Percentiles rank a stretch among this genome's conserved stretches.
phyloP scores from a whole-genome alignment of 2,888 invertebrate species.

The Synanthedon tipuliformis region DNA sequence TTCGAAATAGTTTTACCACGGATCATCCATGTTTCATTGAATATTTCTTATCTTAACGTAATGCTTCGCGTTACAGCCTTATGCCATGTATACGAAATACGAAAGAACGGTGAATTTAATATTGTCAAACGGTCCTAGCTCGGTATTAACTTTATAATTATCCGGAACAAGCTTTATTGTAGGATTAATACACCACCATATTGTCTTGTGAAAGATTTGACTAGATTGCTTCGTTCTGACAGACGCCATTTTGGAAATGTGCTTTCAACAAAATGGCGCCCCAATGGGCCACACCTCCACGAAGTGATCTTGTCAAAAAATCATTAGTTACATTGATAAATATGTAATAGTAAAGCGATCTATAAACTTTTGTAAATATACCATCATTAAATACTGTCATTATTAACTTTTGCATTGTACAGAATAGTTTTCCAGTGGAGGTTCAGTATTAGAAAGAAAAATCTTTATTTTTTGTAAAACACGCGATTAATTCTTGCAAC shows the following conservation, averaged over 20 bases:
- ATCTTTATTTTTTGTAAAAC: slow-evolving; percentile 8
- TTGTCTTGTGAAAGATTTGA: slow-evolving; percentile 21
- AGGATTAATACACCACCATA: slow-evolving; percentile 40
- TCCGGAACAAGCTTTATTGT: slow-evolving; percentile 63
- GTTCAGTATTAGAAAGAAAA: slow-evolving; percentile 51
- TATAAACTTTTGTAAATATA: slow-evolving; percentile 64
- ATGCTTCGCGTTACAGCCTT: slow-evolving; percentile 72
- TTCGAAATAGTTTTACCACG: neutral
- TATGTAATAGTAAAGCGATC: slow-evolving; percentile 24
- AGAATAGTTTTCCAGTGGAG: slow-evolving; percentile 32
- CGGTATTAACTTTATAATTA: slow-evolving; percentile 40
- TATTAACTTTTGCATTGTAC: neutral
- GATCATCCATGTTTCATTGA: neutral
- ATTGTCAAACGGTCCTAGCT: slow-evolving; percentile 50
- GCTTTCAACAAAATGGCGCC: slow-evolving; percentile 6
- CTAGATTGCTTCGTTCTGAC: neutral
- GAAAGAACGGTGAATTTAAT: slow-evolving; percentile 49
- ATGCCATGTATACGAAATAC: slow-evolving; percentile 81
- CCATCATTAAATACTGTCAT: slow-evolving; percentile 21
- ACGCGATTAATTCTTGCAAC: slow-evolving; percentile 18
- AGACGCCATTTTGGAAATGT: neutral
- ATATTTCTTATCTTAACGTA: slow-evolving; percentile 37
- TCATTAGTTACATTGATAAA: slow-evolving; percentile 15
- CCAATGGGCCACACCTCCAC: slow-evolving; percentile 1
- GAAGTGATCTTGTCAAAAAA: neutral